These are phyloP conservation scores for Chaetorhynchus papuensis DNA, from an alignment of 2,113 vertebrate genomes.

Conservation along the genomic window DNA sequence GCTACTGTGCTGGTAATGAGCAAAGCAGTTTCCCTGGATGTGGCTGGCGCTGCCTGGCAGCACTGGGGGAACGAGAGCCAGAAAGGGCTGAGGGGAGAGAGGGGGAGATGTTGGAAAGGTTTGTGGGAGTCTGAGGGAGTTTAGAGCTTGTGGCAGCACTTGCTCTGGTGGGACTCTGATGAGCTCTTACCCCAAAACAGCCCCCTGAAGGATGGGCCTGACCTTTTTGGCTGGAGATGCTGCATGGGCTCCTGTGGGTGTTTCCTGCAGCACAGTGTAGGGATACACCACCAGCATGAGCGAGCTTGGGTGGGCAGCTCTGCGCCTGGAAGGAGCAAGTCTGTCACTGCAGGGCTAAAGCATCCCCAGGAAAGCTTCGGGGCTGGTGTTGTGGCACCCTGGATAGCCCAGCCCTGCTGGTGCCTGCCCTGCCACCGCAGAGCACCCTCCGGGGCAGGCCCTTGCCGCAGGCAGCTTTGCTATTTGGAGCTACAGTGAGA, in stretches of 20 bases:
- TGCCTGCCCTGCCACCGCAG: neutral
- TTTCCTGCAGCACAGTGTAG: neutral
- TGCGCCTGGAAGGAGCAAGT: fast-evolving
- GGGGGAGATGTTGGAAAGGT: neutral
- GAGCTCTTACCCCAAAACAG: neutral
- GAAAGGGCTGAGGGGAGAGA: neutral
- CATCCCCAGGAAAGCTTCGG: neutral
- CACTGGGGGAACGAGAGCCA: neutral
- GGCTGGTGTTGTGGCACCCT: neutral
- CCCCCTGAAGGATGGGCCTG: neutral
- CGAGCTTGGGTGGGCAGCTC: fast-evolving
- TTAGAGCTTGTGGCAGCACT: neutral
- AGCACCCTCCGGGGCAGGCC: neutral
- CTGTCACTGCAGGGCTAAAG: neutral
- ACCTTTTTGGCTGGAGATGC: neutral
- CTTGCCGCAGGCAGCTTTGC: neutral
- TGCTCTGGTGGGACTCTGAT: neutral
- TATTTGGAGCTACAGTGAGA: neutral
- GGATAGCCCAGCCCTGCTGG: neutral
- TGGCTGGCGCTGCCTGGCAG: neutral
- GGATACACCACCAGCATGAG: neutral
- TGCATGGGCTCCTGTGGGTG: too few species aligned
- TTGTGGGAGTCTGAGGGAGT: neutral
- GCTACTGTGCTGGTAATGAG: constrained; percentile 9
- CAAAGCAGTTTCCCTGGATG: neutral